Conservation (phyloP, 2,113 vertebrate genomes). For the Nannospalax galili region DNA sequence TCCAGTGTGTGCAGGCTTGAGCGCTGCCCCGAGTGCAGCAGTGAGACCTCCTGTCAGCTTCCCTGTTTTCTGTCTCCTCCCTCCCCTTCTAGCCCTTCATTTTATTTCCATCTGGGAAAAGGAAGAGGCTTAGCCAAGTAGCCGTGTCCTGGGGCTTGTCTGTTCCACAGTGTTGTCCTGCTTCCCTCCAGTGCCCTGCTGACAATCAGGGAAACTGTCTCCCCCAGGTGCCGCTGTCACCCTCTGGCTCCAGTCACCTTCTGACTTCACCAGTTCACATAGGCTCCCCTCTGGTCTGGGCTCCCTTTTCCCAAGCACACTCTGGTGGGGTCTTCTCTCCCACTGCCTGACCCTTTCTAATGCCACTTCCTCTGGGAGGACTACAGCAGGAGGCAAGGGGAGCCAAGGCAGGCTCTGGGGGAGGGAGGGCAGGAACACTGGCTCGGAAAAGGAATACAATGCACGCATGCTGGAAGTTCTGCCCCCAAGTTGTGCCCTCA, state of each 20-base stretch:
- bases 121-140: not conserved
- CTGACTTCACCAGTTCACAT: not conserved
- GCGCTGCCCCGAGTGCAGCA: not conserved
- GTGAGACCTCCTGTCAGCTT: not conserved
- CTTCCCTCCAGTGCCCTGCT: not conserved
- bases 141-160: not conserved
- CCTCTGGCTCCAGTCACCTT: not conserved
- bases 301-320: not conserved
- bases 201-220: not conserved
- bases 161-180: accelerated
- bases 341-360: not conserved
- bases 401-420: not conserved
- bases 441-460: not conserved
- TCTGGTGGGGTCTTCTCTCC: not conserved
- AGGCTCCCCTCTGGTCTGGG: accelerated
- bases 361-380: not conserved
- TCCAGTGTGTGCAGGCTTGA: not conserved
- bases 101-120: not conserved
- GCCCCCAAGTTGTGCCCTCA: not conserved
- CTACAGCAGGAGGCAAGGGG: not conserved
- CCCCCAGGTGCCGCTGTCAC: not conserved
- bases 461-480: accelerated
- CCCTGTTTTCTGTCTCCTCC: not conserved
- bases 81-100: too few species aligned
- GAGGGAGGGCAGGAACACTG: not conserved